Conservation (phyloP, 2,888 invertebrate genomes). For the Sussaba pulchella region DNA sequence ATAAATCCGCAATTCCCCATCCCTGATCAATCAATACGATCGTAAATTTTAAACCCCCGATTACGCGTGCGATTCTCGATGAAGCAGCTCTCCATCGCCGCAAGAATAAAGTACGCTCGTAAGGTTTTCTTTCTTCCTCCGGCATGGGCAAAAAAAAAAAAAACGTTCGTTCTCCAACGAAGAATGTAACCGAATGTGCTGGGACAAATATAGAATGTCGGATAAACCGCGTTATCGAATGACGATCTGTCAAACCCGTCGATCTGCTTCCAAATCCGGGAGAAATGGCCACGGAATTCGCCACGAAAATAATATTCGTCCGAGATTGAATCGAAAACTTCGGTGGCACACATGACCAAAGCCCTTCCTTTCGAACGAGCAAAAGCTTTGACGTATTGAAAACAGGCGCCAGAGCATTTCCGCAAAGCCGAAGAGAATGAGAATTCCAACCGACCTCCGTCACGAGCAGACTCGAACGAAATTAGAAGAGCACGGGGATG, state of each 20-base stretch:
- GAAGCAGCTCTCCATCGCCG: too few relatives aligned
- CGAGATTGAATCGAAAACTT: conserved; percentile 22
- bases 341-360: background rate
- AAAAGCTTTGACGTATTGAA: conserved; percentile 36
- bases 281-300: background rate
- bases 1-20: too few relatives aligned
- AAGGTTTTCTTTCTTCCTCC: too few relatives aligned
- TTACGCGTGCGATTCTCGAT: too few relatives aligned
- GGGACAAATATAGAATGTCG: background rate
- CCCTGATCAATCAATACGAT: background rate
- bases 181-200: background rate
- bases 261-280: background rate
- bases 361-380: conserved; percentile 9
- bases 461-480: conserved; percentile 15
- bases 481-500: background rate
- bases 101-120: too few relatives aligned
- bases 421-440: conserved; percentile 44
- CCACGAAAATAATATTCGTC: conserved; percentile 33
- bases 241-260: background rate
- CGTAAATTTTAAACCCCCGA: background rate
- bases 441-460: conserved; percentile 25
- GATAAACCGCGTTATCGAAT: background rate
- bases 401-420: conserved; percentile 10
- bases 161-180: background rate
- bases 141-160: background rate